phyloP scores from a whole-genome alignment of 2,888 invertebrate species.

The Epinotia nisella region DNA sequence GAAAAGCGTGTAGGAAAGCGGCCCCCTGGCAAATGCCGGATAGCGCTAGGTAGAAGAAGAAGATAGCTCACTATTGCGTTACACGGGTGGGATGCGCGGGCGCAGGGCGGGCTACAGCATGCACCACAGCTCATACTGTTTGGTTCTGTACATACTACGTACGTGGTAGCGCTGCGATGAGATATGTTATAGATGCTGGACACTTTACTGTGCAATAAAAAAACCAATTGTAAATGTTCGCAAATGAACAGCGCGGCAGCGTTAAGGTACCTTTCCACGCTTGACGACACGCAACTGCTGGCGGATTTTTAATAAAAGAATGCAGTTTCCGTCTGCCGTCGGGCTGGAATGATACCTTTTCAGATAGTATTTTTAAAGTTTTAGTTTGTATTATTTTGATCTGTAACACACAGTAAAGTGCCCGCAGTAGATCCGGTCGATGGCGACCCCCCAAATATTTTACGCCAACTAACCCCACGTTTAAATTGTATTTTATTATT shows the following conservation, averaged over 20 bases:
- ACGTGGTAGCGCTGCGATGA: conserved; percentile 56
- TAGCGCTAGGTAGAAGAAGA: too few relatives aligned
- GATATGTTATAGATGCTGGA: conserved; percentile 46
- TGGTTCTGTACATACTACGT: conserved; percentile 65
- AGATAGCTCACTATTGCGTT: conserved; percentile 5
- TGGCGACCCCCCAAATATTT: conserved; percentile 75
- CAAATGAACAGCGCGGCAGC: neutral
- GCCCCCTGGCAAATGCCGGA: too few relatives aligned
- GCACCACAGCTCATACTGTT: conserved; percentile 64
- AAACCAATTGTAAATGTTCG: neutral
- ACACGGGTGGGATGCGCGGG: neutral
- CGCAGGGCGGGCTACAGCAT: conserved; percentile 59
- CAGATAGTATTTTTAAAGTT: too few relatives aligned
- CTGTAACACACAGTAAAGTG: conserved; percentile 45
- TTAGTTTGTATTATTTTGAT: neutral
- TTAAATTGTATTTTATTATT: conserved; percentile 58
- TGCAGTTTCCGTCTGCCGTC: neutral
- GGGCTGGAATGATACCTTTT: neutral
- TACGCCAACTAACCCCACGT: conserved; percentile 64
- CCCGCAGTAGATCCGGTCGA: conserved; percentile 58
- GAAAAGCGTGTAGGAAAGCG: too few relatives aligned
- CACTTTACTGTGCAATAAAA: conserved; percentile 18
- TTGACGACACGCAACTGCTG: neutral
- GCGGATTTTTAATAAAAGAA: neutral
- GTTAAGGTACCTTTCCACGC: neutral